Evolutionary conservation across 1,140 invertebrate species (phyloP).

Genomic region (Dendroctonus valens): DNA sequence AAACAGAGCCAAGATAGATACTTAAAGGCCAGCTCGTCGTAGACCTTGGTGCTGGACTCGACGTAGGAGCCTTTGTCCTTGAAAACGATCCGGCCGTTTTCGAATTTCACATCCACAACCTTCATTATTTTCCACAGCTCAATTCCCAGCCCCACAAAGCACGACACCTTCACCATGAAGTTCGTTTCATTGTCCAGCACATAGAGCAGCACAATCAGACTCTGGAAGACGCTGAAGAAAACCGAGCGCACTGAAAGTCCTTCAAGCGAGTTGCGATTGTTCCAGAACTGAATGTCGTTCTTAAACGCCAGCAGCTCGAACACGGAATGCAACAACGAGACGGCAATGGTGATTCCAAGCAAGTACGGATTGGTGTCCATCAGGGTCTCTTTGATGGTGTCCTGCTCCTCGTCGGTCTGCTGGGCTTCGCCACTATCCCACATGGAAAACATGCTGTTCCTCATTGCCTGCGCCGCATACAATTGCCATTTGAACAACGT

Average conservation of each 20-base stretch:
- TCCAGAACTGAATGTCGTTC: slow-evolving; percentile 99
- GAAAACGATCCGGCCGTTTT: slow-evolving; percentile 75
- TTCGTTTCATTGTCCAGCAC: slow-evolving; percentile 99
- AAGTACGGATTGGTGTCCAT: slow-evolving; percentile 97
- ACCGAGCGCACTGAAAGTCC: slow-evolving; percentile 96
- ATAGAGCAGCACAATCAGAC: slow-evolving; percentile 91
- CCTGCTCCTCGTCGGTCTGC: slow-evolving; percentile 91
- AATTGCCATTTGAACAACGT: slow-evolving; percentile 98
- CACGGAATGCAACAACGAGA: slow-evolving; percentile 94
- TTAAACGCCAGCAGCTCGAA: slow-evolving; percentile 99
- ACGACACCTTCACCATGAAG: slow-evolving; percentile 89
- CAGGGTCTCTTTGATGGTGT: slow-evolving; percentile 94
- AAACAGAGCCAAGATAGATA: slow-evolving; percentile 96
- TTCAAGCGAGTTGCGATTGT: slow-evolving; percentile 94
- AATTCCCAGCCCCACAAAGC: slow-evolving; percentile 91
- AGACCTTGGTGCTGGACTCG: slow-evolving; percentile 90
- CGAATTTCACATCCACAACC: slow-evolving; percentile 82
- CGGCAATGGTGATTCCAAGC: slow-evolving; percentile 84
- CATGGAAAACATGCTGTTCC: slow-evolving; percentile 78
- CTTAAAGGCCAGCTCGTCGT: slow-evolving; percentile 93
- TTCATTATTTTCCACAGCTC: slow-evolving; percentile 99
- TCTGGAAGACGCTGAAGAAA: slow-evolving; percentile 99
- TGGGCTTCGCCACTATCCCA: slow-evolving; percentile 57
- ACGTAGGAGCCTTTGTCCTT: slow-evolving; percentile 96
- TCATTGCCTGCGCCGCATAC: slow-evolving; percentile 93